phyloP scores from a whole-genome alignment of 2,113 vertebrate genomes.

The Psammodynastes pulverulentus region DNA sequence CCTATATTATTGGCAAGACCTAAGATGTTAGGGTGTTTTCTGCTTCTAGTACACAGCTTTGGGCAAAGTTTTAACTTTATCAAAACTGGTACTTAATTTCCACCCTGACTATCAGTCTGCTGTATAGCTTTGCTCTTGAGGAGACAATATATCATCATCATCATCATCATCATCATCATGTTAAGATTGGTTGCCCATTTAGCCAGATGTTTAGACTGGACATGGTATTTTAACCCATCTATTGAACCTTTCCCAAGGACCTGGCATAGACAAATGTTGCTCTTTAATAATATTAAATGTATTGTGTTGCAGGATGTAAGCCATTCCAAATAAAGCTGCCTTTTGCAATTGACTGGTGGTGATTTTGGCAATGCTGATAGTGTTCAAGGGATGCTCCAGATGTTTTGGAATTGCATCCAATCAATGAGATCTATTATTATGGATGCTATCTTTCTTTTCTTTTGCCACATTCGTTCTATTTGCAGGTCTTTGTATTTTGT shows the following conservation, averaged over 20 bases:
- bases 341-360: not conserved
- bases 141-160: conserved; percentile 32
- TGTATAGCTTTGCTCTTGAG: conserved; percentile 46
- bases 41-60: not conserved
- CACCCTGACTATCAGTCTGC: conserved; percentile 25
- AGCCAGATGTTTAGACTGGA: not conserved
- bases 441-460: not conserved
- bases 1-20: not conserved
- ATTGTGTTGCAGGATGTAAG: not conserved
- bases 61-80: not conserved
- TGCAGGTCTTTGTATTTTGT: not conserved
- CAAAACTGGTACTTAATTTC: conserved; percentile 48
- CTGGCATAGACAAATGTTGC: not conserved
- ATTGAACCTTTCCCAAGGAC: not conserved
- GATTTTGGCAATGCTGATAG: not conserved
- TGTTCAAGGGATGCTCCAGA: not conserved
- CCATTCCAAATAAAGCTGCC: not conserved
- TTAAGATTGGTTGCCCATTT: not conserved
- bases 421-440: not conserved
- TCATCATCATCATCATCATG: not conserved
- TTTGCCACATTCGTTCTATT: not conserved
- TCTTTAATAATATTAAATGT: not conserved
- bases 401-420: not conserved
- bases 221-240: not conserved
- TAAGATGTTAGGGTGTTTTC: not conserved